phyloP scores from a whole-genome alignment of 2,113 vertebrate species.

The Heterochromis multidens region DNA sequence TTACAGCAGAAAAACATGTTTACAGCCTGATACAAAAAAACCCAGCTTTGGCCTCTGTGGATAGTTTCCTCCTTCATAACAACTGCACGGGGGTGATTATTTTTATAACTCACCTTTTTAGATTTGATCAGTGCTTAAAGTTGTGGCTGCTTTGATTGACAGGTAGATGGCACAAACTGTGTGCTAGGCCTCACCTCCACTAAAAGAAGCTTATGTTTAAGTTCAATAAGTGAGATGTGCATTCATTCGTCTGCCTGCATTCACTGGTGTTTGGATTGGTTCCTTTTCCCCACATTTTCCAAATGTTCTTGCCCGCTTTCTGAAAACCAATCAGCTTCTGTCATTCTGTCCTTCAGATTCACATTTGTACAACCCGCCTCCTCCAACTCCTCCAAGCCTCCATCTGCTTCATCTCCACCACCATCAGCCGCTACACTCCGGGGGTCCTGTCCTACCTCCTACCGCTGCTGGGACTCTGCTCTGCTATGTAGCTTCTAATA shows the following conservation, averaged over 20 bases:
- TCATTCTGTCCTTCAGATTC: not conserved
- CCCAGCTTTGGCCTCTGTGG: fast-evolving
- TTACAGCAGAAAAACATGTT: not conserved
- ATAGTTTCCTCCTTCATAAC: not conserved
- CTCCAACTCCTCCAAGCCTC: not conserved
- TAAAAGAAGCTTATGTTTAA: too few species aligned
- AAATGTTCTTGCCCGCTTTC: fast-evolving
- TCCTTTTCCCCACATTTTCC: fast-evolving
- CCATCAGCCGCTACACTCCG: not conserved
- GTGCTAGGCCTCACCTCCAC: not conserved
- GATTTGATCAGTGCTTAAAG: not conserved
- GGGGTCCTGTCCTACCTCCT: not conserved
- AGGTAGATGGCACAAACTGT: not conserved
- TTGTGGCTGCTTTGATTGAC: not conserved
- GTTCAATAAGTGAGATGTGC: not conserved
- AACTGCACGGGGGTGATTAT: fast-evolving
- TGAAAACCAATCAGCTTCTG: too few species aligned
- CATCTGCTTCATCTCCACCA: not conserved
- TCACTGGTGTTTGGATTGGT: not conserved
- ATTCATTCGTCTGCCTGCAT: not conserved
- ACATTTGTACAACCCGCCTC: not conserved
- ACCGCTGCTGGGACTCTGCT: not conserved
- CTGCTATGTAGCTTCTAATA: not conserved
- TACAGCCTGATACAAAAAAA: not conserved
- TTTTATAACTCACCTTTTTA: not conserved